A percentile compares a stretch with the other conserved stretches of the same genome.
Evolutionary conservation across 2,113 vertebrate species (phyloP).

Genomic region (Apus apus): DNA sequence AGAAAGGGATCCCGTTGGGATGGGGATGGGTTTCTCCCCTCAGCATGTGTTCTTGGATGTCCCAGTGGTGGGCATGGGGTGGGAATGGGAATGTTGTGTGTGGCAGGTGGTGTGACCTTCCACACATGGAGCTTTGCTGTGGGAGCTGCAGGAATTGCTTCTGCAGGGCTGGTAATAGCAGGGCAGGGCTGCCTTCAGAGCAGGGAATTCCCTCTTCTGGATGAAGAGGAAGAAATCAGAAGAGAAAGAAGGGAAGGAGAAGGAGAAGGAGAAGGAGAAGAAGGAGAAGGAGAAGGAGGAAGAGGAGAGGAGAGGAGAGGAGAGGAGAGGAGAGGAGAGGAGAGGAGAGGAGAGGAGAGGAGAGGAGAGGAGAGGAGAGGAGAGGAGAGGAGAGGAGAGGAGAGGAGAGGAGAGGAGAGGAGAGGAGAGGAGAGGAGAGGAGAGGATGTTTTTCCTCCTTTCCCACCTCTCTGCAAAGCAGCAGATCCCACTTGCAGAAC

Average conservation of each 20-base stretch:
- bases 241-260: too few species aligned
- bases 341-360: too few species aligned
- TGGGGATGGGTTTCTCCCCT: neutral
- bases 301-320: rapidly evolving
- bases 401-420: too few species aligned
- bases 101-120: neutral
- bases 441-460: neutral
- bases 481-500: neutral
- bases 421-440: too few species aligned
- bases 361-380: neutral
- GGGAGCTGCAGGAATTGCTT: neutral
- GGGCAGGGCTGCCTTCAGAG: neutral
- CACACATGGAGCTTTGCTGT: neutral
- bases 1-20: neutral
- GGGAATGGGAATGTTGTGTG: neutral
- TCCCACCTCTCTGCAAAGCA: neutral
- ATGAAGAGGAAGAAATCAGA: too few species aligned
- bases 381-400: too few species aligned
- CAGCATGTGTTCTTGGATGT: neutral
- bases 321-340: neutral
- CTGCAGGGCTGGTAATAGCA: neutral
- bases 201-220: neutral
- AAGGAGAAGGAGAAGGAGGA: neutral
- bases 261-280: constrained; percentile 7
- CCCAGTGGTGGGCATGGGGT: rapidly evolving